A percentile compares a stretch with the other conserved stretches of the same genome.
Evolutionary conservation across 2,797 vertebrate species (phyloP).

Genomic region (Propithecus deckenii): DNA sequence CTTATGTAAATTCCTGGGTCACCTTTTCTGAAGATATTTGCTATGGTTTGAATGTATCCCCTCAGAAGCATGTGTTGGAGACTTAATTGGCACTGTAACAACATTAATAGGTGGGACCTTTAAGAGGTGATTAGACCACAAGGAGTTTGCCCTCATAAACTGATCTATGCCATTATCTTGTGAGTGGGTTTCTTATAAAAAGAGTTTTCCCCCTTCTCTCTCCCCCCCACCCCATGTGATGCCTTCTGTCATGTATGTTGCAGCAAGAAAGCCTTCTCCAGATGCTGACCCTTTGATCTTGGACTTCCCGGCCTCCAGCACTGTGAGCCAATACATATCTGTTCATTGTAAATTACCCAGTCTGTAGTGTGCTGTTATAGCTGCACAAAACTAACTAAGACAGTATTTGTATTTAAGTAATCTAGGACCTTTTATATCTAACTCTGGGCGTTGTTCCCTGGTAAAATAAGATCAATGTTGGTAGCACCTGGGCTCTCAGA

Average conservation of each 20-base stretch:
- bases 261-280: neutral
- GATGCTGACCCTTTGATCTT: neutral
- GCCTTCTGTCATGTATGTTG: neutral
- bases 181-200: neutral
- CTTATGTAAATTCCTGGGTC: neutral
- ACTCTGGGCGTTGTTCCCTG: neutral
- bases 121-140: neutral
- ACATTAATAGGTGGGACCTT: neutral
- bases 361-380: neutral
- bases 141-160: neutral
- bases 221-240: neutral
- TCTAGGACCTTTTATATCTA: neutral
- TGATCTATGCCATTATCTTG: neutral
- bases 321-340: neutral
- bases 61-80: neutral
- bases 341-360: neutral
- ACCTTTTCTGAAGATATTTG: slow-evolving; percentile 30
- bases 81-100: neutral
- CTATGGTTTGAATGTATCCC: neutral
- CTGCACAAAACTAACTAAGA: neutral
- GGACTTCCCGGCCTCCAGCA: neutral
- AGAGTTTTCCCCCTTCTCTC: neutral
- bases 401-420: neutral
- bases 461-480: neutral
- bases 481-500: neutral